Evolutionary conservation across 2,888 invertebrate species (phyloP).

Genomic region (Drosophila paracracens): DNA sequence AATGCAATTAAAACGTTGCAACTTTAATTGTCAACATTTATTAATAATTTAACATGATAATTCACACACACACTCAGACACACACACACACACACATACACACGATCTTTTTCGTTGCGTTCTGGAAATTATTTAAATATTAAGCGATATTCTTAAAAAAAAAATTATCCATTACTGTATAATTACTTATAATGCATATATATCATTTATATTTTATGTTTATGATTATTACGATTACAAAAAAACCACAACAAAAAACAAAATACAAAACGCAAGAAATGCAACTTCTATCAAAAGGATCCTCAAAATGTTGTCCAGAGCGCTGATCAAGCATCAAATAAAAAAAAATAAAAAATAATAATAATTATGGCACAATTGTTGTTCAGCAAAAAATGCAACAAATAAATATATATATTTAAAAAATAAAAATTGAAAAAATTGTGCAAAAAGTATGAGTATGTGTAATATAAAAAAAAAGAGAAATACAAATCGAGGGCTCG

Average conservation of each 20-base stretch:
- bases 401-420: conserved; percentile 6
- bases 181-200: conserved; percentile 74
- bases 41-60: conserved; percentile 46
- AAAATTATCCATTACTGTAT: conserved; percentile 74
- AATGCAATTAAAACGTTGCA: conserved; percentile 36
- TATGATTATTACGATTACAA: conserved; percentile 56
- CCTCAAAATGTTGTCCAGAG: conserved; percentile 58
- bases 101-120: conserved; percentile 75
- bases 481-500: conserved; percentile 50
- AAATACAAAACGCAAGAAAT: conserved; percentile 60
- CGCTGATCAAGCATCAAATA: conserved; percentile 50
- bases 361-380: conserved; percentile 42
- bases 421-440: conserved; percentile 16
- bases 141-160: conserved; percentile 79
- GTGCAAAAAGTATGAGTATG: conserved; percentile 33
- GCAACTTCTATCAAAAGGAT: conserved; percentile 64
- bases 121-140: conserved; percentile 82
- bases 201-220: conserved; percentile 70
- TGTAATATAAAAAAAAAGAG: conserved; percentile 38
- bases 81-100: conserved; percentile 34
- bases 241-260: neutral
- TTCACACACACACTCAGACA: conserved; percentile 47
- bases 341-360: conserved; percentile 6
- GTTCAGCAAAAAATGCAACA: conserved; percentile 35
- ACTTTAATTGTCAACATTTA: conserved; percentile 53